These are phyloP conservation scores for Rafetus swinhoei DNA, from an alignment of 2,113 vertebrate genomes.

Conservation along the genomic window DNA sequence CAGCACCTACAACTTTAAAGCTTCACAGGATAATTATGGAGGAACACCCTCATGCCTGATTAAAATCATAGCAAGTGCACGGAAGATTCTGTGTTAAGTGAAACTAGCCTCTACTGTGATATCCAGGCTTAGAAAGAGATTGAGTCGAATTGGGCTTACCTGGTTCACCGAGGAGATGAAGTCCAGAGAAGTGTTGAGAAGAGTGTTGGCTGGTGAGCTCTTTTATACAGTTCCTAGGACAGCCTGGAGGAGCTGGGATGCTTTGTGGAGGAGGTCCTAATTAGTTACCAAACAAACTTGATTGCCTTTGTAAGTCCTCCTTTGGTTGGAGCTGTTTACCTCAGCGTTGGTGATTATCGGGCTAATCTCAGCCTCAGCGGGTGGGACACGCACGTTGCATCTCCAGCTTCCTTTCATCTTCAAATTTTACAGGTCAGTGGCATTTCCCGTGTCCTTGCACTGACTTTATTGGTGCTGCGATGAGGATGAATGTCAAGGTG, in stretches of 20 bases:
- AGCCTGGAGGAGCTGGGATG: neutral
- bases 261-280: neutral
- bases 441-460: neutral
- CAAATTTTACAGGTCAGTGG: accelerated
- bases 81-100: neutral
- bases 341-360: accelerated
- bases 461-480: neutral
- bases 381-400: neutral
- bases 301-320: neutral
- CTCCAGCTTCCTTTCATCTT: neutral
- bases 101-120: neutral
- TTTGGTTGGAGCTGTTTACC: neutral
- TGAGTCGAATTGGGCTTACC: neutral
- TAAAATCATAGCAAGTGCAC: neutral
- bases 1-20: neutral
- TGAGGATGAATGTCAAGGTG: neutral
- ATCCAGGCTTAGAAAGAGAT: neutral
- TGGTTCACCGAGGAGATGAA: neutral
- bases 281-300: neutral
- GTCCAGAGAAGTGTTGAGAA: neutral
- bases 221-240: neutral
- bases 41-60: neutral
- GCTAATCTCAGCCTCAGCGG: neutral
- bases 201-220: accelerated
- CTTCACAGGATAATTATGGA: neutral